Conservation (phyloP, 2,113 vertebrate species). For the Heteronetta atricapilla region DNA sequence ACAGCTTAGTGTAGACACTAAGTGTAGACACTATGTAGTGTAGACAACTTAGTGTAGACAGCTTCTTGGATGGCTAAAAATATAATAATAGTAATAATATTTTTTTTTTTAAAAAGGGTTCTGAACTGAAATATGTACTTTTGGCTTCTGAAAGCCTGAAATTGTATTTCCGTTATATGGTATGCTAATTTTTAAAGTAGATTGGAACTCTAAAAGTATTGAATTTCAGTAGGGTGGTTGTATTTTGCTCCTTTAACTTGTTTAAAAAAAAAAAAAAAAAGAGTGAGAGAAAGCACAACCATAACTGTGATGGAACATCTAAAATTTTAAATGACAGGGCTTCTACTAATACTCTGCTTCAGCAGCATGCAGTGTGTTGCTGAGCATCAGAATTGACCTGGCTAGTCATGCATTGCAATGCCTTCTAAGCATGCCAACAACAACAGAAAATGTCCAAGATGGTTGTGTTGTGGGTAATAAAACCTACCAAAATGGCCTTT, state of each 20-base stretch:
- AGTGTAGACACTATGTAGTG: too few species aligned
- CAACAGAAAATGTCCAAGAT: conserved; percentile 64
- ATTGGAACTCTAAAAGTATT: not conserved
- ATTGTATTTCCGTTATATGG: not conserved
- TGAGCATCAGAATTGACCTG: conserved; percentile 31
- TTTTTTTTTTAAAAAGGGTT: not conserved
- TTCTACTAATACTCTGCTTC: not conserved
- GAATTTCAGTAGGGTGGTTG: not conserved
- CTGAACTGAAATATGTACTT: not conserved
- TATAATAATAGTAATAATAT: too few species aligned
- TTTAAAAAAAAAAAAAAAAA: not conserved
- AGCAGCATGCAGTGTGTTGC: not conserved
- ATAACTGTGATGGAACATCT: not conserved
- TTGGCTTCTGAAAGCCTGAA: not conserved
- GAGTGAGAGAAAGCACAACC: not conserved
- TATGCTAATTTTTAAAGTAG: not conserved
- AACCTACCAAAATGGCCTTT: conserved; percentile 61
- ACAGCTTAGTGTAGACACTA: not conserved
- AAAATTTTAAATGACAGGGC: not conserved
- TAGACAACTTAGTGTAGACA: not conserved
- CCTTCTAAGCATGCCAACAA: conserved; percentile 64
- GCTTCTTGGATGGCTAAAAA: not conserved
- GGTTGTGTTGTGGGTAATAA: conserved; percentile 64
- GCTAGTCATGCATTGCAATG: conserved; percentile 26
- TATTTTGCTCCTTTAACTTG: not conserved